Evolutionary conservation across 1,140 invertebrate species (phyloP).

Genomic region (Platyura marginata): DNA sequence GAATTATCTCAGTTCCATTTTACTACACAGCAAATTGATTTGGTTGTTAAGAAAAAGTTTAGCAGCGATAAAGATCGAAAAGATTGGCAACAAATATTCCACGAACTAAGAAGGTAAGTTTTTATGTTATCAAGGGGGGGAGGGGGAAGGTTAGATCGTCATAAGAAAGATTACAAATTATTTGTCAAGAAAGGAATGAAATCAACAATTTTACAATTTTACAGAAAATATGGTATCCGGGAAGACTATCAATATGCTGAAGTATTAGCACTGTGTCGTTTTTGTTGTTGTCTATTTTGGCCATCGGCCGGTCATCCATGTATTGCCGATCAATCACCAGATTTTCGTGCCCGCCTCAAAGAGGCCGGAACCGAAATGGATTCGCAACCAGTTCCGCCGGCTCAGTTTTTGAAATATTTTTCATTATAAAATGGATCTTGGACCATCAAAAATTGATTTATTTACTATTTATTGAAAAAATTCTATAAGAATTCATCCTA

Average conservation of each 20-base stretch:
- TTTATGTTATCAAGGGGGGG: too few species aligned
- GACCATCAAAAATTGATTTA: too few species aligned
- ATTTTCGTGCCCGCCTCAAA: conserved; percentile 56
- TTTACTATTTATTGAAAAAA: too few species aligned
- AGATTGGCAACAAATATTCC: conserved; percentile 54
- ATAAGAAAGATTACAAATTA: too few species aligned
- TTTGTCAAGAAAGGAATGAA: too few species aligned
- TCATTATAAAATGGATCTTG: conserved; percentile 69
- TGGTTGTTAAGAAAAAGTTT: conserved; percentile 33
- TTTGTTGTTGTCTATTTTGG: conserved; percentile 95
- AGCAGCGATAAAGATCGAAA: conserved; percentile 3
- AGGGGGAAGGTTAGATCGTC: too few species aligned
- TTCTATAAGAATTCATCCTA: too few species aligned
- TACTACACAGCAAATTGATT: conserved; percentile 62
- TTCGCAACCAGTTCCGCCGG: conserved; percentile 67
- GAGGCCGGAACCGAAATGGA: conserved; percentile 61
- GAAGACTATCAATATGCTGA: conserved; percentile 83
- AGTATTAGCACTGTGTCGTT: conserved; percentile 81
- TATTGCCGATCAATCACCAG: conserved; percentile 63
- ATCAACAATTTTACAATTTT: too few species aligned
- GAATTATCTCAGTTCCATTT: conserved; percentile 87
- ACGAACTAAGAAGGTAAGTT: conserved; percentile 48
- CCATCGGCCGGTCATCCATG: conserved; percentile 79
- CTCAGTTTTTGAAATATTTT: conserved; percentile 80
- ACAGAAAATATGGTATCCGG: conserved; percentile 67